phyloP scores from a whole-genome alignment of 2,113 vertebrate species.

The Prolemur simus region DNA sequence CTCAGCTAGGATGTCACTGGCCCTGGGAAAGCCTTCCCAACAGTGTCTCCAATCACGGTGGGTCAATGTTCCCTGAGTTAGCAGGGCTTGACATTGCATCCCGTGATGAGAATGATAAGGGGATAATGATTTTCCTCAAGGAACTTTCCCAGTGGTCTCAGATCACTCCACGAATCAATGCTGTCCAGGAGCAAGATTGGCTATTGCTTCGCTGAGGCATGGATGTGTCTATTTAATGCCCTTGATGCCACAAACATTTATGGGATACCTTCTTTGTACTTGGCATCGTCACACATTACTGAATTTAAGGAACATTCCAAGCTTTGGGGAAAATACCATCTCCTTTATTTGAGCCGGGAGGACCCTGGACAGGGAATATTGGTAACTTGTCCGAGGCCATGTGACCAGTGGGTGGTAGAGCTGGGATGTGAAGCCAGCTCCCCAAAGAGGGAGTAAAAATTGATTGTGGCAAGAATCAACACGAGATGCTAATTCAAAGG shows the following conservation, averaged over 20 bases:
- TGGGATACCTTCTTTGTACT: background rate
- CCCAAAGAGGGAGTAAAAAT: background rate
- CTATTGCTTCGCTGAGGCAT: rapidly evolving
- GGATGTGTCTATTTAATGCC: background rate
- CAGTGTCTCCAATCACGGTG: background rate
- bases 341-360: background rate
- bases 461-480: background rate
- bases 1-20: background rate
- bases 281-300: background rate
- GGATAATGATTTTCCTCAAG: background rate
- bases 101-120: background rate
- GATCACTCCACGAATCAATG: background rate
- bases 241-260: background rate
- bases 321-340: background rate
- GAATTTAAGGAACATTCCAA: background rate
- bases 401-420: background rate
- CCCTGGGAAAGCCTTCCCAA: background rate
- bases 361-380: background rate
- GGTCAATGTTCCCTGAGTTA: background rate
- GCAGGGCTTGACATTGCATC: background rate
- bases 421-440: background rate
- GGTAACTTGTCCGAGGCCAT: background rate
- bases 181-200: background rate
- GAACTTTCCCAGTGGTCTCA: background rate
- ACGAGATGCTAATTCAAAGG: background rate